These are phyloP conservation scores for Emesis furor DNA, from an alignment of 2,888 invertebrate genomes.

Conservation along the genomic window DNA sequence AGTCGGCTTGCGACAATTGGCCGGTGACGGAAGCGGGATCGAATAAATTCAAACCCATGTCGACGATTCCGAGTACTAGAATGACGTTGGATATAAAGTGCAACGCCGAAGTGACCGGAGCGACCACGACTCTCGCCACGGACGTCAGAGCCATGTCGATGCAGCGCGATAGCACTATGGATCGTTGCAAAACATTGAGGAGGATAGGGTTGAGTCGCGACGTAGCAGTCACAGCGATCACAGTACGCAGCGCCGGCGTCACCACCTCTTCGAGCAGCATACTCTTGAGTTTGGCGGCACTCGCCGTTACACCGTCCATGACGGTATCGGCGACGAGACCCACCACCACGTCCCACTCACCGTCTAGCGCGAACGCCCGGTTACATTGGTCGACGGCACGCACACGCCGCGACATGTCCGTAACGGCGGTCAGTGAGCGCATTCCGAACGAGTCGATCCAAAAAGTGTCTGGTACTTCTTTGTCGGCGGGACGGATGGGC, in stretches of 20 bases:
- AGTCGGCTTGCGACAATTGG: conserved; percentile 24
- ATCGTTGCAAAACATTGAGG: conserved; percentile 18
- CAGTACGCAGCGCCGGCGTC: background rate
- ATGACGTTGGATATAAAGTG: background rate
- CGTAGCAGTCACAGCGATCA: conserved; percentile 17
- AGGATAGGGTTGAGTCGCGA: conserved; percentile 17
- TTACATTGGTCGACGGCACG: background rate
- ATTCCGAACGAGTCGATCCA: conserved; percentile 26
- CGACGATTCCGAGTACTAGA: background rate
- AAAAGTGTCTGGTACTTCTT: conserved; percentile 13
- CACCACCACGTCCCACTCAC: no score
- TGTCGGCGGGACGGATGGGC: conserved; percentile 6
- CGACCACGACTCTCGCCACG: background rate
- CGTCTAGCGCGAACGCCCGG: background rate
- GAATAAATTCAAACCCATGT: no score
- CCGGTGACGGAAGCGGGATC: background rate
- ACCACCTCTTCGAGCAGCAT: no score
- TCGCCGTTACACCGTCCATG: background rate
- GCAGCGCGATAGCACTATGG: conserved; percentile 9
- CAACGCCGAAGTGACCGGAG: background rate
- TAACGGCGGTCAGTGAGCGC: conserved; percentile 26
- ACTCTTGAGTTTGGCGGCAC: background rate
- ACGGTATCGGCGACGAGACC: no score
- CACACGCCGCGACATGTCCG: conserved; percentile 16
- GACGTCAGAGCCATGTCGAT: conserved; percentile 18